Evolutionary conservation across 1,140 invertebrate species (phyloP), one percentile per base, ranked within the genome.

Genomic region (Brachionus rotundiformis): DNA sequence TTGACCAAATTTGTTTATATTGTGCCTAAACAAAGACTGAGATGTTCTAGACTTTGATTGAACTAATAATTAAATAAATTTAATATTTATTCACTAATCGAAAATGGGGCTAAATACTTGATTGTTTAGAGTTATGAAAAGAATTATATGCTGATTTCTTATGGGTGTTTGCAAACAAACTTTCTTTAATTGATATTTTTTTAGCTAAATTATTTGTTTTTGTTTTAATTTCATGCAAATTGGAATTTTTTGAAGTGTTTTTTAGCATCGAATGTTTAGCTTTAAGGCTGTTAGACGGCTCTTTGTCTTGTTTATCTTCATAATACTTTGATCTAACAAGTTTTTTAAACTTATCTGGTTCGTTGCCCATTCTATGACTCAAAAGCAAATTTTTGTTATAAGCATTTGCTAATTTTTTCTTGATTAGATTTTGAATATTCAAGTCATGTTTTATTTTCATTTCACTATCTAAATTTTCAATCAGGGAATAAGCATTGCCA

Each of bases 71-170:
- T 65, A 65, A 65, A 65, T 31, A 36, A 36, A 71, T 39, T 71
- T 36, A 71, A 11, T 63, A 29, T 63, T 63, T 63, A 29, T 63
- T 59, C 0, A 33, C 16, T 36, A 68, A n/a, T 47, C 23, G 1
- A 73, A 73, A 54, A 54, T 54, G 47, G 23, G 47, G 47, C 47
- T 41, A 73, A 73, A 31, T 73, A 73, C 68, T 73, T 73, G 68
- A 73, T 73, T 44, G 23, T 73, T 73, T 73, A 19, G 68, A 73
- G 36, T 73, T 73, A 73, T 73, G 68, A 73, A 73, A 73, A 23
- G 68, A 44, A 73, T 73, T 73, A 16, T 44, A 73, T 41, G 68
- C 68, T 73, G 39, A 44, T 73, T 73, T 73, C 39, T 73, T 73
- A 44, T 73, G 33, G 39, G 36, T 73, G 41, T 73, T 73, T 44